phyloP scores from a whole-genome alignment of 2,113 vertebrate genomes.

The Sinosuthora webbiana region DNA sequence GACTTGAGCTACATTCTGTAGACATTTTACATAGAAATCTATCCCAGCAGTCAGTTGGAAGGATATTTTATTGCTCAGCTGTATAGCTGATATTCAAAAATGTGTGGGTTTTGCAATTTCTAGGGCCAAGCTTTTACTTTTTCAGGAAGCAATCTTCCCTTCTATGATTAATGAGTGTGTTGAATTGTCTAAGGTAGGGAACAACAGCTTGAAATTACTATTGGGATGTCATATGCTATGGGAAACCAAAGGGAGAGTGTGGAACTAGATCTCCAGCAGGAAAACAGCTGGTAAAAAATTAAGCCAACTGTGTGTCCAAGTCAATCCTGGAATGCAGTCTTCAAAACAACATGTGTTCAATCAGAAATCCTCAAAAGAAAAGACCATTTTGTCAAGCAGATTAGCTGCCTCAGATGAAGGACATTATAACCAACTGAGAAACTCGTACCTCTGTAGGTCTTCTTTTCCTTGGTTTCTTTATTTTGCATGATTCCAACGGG shows the following conservation, averaged over 20 bases:
- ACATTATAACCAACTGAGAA: neutral
- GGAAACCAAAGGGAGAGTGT: neutral
- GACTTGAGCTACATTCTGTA: neutral
- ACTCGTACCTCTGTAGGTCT: neutral
- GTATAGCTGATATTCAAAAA: neutral
- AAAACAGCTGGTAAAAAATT: conserved; percentile 47
- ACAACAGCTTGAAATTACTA: conserved; percentile 11
- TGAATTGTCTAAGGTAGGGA: conserved; percentile 33
- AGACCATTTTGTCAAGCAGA: neutral
- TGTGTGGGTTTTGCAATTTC: neutral
- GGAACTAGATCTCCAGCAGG: neutral
- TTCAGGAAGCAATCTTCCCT: neutral
- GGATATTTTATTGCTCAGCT: neutral
- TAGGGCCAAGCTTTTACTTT: neutral
- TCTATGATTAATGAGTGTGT: neutral
- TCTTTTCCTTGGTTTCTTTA: neutral
- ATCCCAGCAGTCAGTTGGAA: neutral
- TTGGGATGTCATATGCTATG: neutral
- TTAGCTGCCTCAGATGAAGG: neutral
- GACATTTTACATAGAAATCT: neutral
- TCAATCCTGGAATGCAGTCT: conserved; percentile 48
- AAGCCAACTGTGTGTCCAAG: conserved; percentile 45
- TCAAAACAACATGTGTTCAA: conserved; percentile 37
- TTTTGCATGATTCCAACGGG: neutral
- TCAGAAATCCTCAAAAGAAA: conserved; percentile 53